Evolutionary conservation across 2,888 invertebrate genomes (phyloP).

Genomic region (Dolichopus griseipennis): DNA sequence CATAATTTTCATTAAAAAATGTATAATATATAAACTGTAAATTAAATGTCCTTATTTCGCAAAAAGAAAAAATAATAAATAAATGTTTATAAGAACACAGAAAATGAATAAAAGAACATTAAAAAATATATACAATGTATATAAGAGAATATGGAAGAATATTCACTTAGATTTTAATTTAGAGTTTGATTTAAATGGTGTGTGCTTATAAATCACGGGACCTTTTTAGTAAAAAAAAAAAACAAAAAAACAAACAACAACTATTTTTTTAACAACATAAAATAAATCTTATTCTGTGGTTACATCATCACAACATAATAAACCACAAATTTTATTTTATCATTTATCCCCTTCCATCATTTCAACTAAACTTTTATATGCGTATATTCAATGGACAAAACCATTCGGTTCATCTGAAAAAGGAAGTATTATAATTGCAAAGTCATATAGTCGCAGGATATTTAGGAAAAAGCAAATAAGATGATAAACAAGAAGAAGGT

Average conservation of each 20-base stretch:
- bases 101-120: not conserved
- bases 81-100: too few relatives aligned
- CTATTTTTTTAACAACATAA: not conserved
- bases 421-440: too few relatives aligned
- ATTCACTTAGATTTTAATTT: not conserved
- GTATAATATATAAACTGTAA: too few relatives aligned
- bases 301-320: conserved; percentile 3
- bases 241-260: not conserved
- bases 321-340: not conserved
- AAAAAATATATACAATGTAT: not conserved
- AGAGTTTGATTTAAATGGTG: not conserved
- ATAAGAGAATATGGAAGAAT: not conserved
- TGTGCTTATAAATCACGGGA: not conserved
- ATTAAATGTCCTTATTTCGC: too few relatives aligned
- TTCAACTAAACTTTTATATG: too few relatives aligned
- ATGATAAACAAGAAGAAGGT: too few relatives aligned
- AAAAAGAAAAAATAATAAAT: too few relatives aligned
- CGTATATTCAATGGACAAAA: too few relatives aligned
- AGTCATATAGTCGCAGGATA: too few relatives aligned
- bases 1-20: conserved; percentile 1
- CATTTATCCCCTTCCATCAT: not conserved
- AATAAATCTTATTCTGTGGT: not conserved
- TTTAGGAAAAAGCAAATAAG: too few relatives aligned
- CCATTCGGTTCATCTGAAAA: too few relatives aligned
- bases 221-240: not conserved